Evolutionary conservation across 1,140 invertebrate genomes (phyloP).

Genomic region (Nasonia giraulti): DNA sequence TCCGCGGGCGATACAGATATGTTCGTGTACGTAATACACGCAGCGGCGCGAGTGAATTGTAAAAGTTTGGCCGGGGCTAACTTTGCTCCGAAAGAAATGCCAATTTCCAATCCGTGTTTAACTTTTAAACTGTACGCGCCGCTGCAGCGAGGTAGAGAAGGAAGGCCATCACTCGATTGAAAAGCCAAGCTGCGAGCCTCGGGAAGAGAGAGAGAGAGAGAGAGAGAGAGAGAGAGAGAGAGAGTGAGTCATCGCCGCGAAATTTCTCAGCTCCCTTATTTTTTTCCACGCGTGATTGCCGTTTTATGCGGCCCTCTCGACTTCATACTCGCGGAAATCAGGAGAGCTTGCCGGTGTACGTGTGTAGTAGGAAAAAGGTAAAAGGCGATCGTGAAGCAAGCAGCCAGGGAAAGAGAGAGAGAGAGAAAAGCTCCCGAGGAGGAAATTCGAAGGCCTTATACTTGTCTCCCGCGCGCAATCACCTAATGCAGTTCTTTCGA

Average conservation of each 20-base stretch:
- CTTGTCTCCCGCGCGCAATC: conserved; percentile 56
- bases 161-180: conserved; percentile 30
- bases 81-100: conserved; percentile 56
- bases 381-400: conserved; percentile 38
- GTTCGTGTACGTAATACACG: not conserved
- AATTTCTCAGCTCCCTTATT: conserved; percentile 1
- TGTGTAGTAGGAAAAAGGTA: conserved; percentile 11
- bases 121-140: conserved; percentile 59
- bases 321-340: conserved; percentile 36
- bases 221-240: too few relatives aligned
- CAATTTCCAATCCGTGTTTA: conserved; percentile 64
- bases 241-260: not conserved
- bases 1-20: not conserved
- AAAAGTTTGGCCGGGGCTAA: conserved; percentile 55
- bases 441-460: conserved; percentile 50
- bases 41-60: conserved; percentile 47
- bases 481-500: conserved; percentile 58
- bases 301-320: conserved; percentile 27
- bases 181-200: not conserved
- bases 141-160: not conserved
- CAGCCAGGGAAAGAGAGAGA: conserved; percentile 35
- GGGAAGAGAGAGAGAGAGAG: too few relatives aligned
- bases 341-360: conserved; percentile 15
- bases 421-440: conserved; percentile 33
- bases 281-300: conserved; percentile 30